Base-by-base conservation (phyloP, 2,888 invertebrate genomes). In the Megaustenia siamemsis region DNA sequence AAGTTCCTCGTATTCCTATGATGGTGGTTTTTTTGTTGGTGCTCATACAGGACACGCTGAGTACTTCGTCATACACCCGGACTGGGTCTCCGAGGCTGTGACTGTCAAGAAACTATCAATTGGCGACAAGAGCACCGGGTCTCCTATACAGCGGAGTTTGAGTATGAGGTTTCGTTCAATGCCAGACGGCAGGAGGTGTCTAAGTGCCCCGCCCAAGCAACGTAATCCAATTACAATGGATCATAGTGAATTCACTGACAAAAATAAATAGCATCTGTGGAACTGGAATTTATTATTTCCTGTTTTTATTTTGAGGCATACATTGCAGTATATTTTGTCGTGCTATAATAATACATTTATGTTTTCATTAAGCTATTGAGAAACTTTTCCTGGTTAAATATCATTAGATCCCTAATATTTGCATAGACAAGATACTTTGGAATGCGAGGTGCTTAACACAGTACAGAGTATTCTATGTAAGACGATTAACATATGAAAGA, bases 41-140 rank as follows among this genome's bases (percentile, higher is more conserved):
- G 89, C 91, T 15, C 89, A 89, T 73, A 86, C 89, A n/a, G 87
- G 88, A 5, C 86, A 87, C 63, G 75, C 73, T 24, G 92, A 92
- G 60, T 92, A 90, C 86, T 93, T 92, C 87, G 91, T 91, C 15
- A 92, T 93, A 78, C 92, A 93, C 79, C 93, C 93, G 0, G 93
- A 93, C 84, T 93, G 93, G 93, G 93, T 92, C 28, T 93, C 93
- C 0, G 93, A 93, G 86, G 90, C 90, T 28, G 88, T 92, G 88
- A 88, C 90, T 2, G 90, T 92, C 73, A 90, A 91, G 83, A 91
- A 91, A 86, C 75, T 92, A 56, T 90, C 89, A 75, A 79, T 91
- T 15, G 43, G 69, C 21, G 63, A 38, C 40, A 56, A 77, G 32
- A 69, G 6, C n/a, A 40, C n/a, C n/a, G 82, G 38, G n/a, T 63